Percentiles rank a stretch among this genome's conserved stretches.
These are phyloP conservation scores for Hylomyscus alleni DNA, from an alignment of 2,797 vertebrate species.

Conservation along the genomic window DNA sequence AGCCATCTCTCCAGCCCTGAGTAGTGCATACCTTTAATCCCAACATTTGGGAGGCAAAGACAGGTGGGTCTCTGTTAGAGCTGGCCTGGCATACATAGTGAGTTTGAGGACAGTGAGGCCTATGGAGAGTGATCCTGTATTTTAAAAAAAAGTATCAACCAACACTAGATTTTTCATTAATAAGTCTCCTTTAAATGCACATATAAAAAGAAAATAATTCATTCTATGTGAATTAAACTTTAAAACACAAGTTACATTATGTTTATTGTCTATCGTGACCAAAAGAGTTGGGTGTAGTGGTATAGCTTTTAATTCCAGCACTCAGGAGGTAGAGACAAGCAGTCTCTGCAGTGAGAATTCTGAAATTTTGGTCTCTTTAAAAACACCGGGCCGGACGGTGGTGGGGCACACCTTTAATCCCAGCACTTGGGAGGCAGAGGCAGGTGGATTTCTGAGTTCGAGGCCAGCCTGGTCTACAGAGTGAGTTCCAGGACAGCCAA, in stretches of 20 bases:
- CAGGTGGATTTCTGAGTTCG: too few species aligned
- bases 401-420: too few species aligned
- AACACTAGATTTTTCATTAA: constrained; percentile 40
- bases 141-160: background rate
- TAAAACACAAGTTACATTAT: constrained; percentile 24
- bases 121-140: background rate
- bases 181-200: constrained; percentile 43
- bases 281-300: background rate
- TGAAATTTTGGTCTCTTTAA: background rate
- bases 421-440: too few species aligned
- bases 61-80: background rate
- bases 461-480: too few species aligned
- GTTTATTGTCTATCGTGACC: constrained; percentile 24
- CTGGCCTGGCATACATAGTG: background rate
- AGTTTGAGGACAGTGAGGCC: background rate
- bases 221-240: constrained; percentile 16
- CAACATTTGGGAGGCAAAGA: background rate
- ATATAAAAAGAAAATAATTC: background rate
- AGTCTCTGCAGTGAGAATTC: background rate
- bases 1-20: too few species aligned
- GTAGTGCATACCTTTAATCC: background rate
- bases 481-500: too few species aligned
- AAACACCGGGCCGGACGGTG: too few species aligned
- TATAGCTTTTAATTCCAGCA: background rate
- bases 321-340: background rate